Evolutionary conservation across 1,140 invertebrate genomes (phyloP).

Genomic region (Hyphantria cunea): DNA sequence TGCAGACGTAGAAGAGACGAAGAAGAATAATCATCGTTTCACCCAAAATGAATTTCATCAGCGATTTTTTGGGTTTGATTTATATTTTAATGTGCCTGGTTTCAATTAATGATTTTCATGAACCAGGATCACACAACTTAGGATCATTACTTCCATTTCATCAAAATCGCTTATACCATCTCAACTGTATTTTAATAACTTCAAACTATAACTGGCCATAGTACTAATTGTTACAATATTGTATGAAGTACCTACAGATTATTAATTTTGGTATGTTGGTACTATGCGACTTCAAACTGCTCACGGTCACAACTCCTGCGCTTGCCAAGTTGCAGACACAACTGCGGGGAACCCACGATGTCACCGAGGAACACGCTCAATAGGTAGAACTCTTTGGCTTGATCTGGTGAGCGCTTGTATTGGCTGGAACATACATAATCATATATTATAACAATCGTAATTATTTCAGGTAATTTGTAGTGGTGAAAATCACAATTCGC

Average conservation of each 20-base stretch:
- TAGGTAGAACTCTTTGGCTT: conserved; percentile 90
- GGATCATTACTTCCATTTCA: too few relatives aligned
- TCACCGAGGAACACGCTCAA: conserved; percentile 92
- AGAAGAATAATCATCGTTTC: too few relatives aligned
- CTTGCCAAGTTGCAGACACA: conserved; percentile 90
- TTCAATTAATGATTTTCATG: too few relatives aligned
- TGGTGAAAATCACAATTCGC: too few relatives aligned
- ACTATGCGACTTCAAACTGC: conserved; percentile 16
- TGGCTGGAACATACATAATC: conserved; percentile 83
- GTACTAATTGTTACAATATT: not conserved
- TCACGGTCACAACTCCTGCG: conserved; percentile 70
- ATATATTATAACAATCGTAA: conserved; percentile 1
- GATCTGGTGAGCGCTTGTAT: conserved; percentile 87
- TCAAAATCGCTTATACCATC: too few relatives aligned
- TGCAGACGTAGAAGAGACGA: too few relatives aligned
- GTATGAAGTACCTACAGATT: not conserved
- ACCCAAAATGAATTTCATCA: too few relatives aligned
- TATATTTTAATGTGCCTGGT: too few relatives aligned
- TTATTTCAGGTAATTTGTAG: too few relatives aligned
- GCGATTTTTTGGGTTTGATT: too few relatives aligned
- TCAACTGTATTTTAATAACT: too few relatives aligned
- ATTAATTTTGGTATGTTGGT: not conserved
- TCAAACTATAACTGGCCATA: not conserved
- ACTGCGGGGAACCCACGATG: conserved; percentile 88
- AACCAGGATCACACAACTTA: too few relatives aligned